Evolutionary conservation across 2,888 invertebrate genomes (phyloP), one percentile per base, ranked within the genome.

Genomic region (Platycheirus rosarum): DNA sequence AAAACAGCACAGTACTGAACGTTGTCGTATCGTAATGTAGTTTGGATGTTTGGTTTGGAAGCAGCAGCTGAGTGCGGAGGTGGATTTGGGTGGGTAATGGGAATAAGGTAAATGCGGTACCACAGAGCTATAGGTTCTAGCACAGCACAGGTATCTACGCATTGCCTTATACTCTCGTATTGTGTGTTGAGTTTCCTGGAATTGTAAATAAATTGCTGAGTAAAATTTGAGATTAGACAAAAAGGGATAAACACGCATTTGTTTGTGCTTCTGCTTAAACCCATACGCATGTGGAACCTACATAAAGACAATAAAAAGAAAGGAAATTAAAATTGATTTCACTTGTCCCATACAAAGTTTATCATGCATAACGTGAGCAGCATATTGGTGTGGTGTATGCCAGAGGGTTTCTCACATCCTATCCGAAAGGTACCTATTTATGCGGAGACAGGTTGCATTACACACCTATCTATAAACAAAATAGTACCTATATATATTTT

Each of bases 301-400:
- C 7, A 2, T 20, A 40, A 14, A 23, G 18, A 20, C 20, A 48
- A 40, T 70, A 37, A 46, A 69, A 80, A 75, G 37, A 77, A 75
- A 77, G 79, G 68, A 74, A 79, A 79, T 79, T 79, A 76, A 80
- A 80, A 80, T 80, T 75, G 70, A 80, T 76, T 76, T 70, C 76
- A 62, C 70, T 62, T 80, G 57, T 51, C 29, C 65, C 80, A 80
- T 80, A 80, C 26, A 70, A 80, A 80, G 70, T 65, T 65, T 65
- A 57, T 68, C 44, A 51, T 44, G 35, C 4, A 32, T 29, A 60
- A 60, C 60, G 60, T 60, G 60, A 42, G 26, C 8, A 44, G 60
- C 60, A 60, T 44, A 29, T 29, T 57, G 16, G n/a, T 9, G 14
- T 1, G 9, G 13, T 3, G 16, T 29, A 40, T n/a, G n/a, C n/a